These are phyloP conservation scores for Cydia amplana DNA, from an alignment of 1,140 invertebrate genomes.

Conservation along the genomic window DNA sequence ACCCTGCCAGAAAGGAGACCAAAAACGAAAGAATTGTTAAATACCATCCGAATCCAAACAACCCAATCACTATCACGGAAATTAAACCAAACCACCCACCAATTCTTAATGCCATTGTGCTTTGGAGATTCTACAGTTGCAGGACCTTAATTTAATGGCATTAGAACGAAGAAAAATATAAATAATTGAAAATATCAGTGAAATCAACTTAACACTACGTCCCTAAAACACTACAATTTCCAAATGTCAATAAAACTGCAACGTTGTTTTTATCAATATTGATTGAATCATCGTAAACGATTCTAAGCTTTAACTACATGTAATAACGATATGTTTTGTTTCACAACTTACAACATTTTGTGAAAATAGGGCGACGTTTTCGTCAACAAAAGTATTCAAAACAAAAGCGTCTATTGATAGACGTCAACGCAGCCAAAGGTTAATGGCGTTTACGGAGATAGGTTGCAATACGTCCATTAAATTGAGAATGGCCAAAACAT, in stretches of 20 bases:
- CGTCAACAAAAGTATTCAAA: conserved; percentile 20
- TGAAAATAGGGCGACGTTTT: background rate
- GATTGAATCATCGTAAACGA: background rate
- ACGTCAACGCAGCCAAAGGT: conserved; percentile 23
- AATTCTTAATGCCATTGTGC: conserved; percentile 54
- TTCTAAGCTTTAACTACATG: background rate
- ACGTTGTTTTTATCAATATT: background rate
- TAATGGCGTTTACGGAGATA: background rate
- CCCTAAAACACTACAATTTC: conserved; percentile 24
- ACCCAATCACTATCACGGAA: conserved; percentile 65
- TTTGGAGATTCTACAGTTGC: conserved; percentile 16
- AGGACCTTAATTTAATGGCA: conserved; percentile 20
- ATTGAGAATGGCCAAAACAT: no score
- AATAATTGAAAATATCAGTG: conserved; percentile 21
- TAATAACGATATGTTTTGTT: background rate
- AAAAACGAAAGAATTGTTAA: conserved; percentile 64
- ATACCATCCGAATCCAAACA: conserved; percentile 68
- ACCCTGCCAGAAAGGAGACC: conserved; percentile 66
- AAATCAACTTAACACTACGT: conserved; percentile 30
- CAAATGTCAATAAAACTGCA: background rate
- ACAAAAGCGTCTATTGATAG: conserved; percentile 23
- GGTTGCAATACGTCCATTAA: background rate
- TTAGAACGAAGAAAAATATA: conserved; percentile 1
- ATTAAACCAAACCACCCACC: conserved; percentile 65
- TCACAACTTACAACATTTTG: background rate